Evolutionary conservation across 2,888 invertebrate genomes (phyloP), one percentile per base, ranked within the genome.

Genomic region (Acholoe squamosa): DNA sequence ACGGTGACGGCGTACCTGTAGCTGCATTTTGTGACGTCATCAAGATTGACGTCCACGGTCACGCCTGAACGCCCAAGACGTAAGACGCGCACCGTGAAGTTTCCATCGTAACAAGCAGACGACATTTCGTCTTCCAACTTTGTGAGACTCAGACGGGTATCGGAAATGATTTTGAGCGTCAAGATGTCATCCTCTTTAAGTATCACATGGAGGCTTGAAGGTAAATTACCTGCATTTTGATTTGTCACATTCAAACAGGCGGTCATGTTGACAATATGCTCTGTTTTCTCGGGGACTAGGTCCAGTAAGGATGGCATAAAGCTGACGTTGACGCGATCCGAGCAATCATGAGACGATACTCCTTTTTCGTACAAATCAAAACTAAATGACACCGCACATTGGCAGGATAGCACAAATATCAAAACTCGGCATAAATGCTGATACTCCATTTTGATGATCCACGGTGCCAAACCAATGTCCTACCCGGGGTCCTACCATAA

Each of bases 41-140:
- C 61, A 12, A 52, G 19, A 0, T 33, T 67, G 10, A 93, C 93
- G 0, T 89, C 33, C 0, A 56, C 31, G 1, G 10, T 61, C 5
- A 61, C 67, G 34, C 54, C 22, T 1, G 89, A 34, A 5, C 89
- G 54, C 0, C 89, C 89, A 0, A 89, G 89, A 7, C 54, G 31
- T 22, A 61, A 5, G 28, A 33, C 89, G 34, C 61, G 34, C 7
- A 61, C 33, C 1, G 33, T 28, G 61, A 89, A 28, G 34, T 89
- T 89, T 7, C 71, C 31, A 25, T 14, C 0, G 71, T 71, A 71
- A 25, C 71, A 71, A 71, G 28, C 71, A 28, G 71, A 71, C 28
- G 71, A 71, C 25, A 28, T 71, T 3, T 25, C 28, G 14, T 14
- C 25, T 71, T 71, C 71, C 14, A 0, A n/a, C 71, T 3, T 71